A percentile compares a stretch with the other conserved stretches of the same genome.
phyloP scores from a whole-genome alignment of 2,888 invertebrate genomes.

The Hydriomena furcata region DNA sequence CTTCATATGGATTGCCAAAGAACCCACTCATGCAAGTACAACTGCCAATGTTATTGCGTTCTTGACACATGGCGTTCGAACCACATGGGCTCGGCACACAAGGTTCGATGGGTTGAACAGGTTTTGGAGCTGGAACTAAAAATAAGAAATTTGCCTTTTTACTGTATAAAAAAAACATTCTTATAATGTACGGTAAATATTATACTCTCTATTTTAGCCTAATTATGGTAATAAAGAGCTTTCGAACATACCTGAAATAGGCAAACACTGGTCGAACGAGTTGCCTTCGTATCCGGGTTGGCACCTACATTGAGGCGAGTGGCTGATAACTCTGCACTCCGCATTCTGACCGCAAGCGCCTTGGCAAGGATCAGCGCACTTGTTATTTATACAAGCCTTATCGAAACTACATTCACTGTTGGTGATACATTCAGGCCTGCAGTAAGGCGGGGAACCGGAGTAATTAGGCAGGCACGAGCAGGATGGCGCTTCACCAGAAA shows the following conservation, averaged over 20 bases:
- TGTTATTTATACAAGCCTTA: constrained; percentile 90
- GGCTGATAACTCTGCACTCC: constrained; percentile 91
- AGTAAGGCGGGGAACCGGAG: constrained; percentile 89
- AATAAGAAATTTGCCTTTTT: background rate
- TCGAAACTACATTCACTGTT: constrained; percentile 91
- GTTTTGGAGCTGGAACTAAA: constrained; percentile 50
- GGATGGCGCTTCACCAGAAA: constrained; percentile 80
- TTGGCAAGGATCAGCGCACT: constrained; percentile 91
- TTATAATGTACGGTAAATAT: too few species aligned
- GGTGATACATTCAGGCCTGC: constrained; percentile 92
- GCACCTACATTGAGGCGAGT: constrained; percentile 93
- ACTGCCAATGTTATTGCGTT: constrained; percentile 85
- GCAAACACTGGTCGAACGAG: constrained; percentile 88
- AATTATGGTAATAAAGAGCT: background rate
- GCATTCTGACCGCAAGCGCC: constrained; percentile 91
- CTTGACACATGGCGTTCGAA: constrained; percentile 86
- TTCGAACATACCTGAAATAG: constrained; percentile 56
- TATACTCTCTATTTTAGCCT: too few species aligned
- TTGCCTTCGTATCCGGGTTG: constrained; percentile 88
- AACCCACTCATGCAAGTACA: constrained; percentile 88
- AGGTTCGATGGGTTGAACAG: constrained; percentile 59
- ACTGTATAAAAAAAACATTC: too few species aligned
- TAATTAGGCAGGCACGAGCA: constrained; percentile 90
- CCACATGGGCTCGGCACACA: constrained; percentile 87
- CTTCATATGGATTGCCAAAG: constrained; percentile 87